Conservation (phyloP, 2,888 invertebrate species). For the Adelphocoris suturalis region DNA sequence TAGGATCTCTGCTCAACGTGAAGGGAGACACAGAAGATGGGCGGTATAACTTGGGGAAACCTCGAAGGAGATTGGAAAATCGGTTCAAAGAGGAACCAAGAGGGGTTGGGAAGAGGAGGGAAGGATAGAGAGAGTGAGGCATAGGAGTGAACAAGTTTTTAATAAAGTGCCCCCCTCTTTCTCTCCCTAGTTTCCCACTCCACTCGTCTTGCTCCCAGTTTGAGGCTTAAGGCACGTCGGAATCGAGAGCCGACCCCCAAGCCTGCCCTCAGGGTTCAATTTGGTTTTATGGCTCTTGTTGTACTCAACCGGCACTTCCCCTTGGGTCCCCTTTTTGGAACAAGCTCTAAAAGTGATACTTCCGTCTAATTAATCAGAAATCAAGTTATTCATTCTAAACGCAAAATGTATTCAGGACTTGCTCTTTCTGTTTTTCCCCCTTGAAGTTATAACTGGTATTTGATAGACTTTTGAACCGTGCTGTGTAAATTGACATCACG, state of each 20-base stretch:
- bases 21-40: background rate
- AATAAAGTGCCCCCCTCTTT: conserved; percentile 62
- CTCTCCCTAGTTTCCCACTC: background rate
- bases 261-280: conserved; percentile 67
- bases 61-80: conserved; percentile 57
- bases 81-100: background rate
- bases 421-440: too few species aligned
- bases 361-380: conserved; percentile 64
- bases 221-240: conserved; percentile 59
- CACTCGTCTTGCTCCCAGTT: conserved; percentile 9
- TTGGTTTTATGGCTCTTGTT: conserved; percentile 70
- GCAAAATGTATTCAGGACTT: background rate
- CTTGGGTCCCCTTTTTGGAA: conserved; percentile 5
- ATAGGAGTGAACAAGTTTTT: conserved; percentile 67
- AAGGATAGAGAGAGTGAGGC: background rate
- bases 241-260: conserved; percentile 46
- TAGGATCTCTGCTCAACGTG: conserved; percentile 24
- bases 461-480: too few species aligned
- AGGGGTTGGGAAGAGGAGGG: background rate
- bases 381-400: conserved; percentile 63
- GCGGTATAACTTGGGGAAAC: background rate
- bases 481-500: too few species aligned
- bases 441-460: too few species aligned
- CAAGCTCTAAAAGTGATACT: conserved; percentile 60
- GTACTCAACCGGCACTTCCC: conserved; percentile 45